Base-by-base conservation (phyloP, 2,888 invertebrate species). In the Bursaphelenchus okinawaensis region DNA sequence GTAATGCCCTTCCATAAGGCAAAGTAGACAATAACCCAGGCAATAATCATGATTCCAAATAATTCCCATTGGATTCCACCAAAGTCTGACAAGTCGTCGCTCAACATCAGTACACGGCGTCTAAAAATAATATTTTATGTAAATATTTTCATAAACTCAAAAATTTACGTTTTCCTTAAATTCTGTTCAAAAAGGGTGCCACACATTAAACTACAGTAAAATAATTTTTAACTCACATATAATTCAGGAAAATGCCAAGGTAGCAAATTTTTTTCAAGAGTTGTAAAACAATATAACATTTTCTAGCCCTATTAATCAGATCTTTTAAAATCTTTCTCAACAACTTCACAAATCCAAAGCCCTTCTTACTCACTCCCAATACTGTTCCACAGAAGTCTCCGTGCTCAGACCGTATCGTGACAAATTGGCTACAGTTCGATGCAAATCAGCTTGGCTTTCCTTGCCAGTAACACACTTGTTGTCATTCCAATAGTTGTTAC, bases 1-100 rank as follows among this genome's bases (percentile, higher is more conserved):
- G 82, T 83, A 57, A 82, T 83, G 23, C 82, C 82, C 55, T 82
- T 82, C 79, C 82, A 82, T 19, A 82, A 68, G 8, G 80, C 80
- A 67, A 83, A 82, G 66, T 82, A 82, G 63, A 83, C 73, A 52
- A 82, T 66, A n/a, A 79, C 51, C 82, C 82, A 82, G 6, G 81
- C 73, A 16, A 74, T 58, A 9, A 71, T 52, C 75, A 79, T 80
- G 7, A 81, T 28, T 7, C 68, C 68, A 22, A 80, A 65, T 22
- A 82, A 67, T 61, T 82, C 82, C 81, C 81, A 82, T 68, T 83
- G 82, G 62, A 82, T 79, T 12, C 75, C 78, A 7, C 82, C 82
- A 65, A 82, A 79, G 7, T 81, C 74, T 9, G 67, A 61, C 16
- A 82, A 79, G 7, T 72, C 63, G 28, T 72, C 72, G 6, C 81